Percentiles rank a stretch among this genome's conserved stretches.
Conservation (phyloP, 2,888 invertebrate genomes). For the Macrophya annulata region DNA sequence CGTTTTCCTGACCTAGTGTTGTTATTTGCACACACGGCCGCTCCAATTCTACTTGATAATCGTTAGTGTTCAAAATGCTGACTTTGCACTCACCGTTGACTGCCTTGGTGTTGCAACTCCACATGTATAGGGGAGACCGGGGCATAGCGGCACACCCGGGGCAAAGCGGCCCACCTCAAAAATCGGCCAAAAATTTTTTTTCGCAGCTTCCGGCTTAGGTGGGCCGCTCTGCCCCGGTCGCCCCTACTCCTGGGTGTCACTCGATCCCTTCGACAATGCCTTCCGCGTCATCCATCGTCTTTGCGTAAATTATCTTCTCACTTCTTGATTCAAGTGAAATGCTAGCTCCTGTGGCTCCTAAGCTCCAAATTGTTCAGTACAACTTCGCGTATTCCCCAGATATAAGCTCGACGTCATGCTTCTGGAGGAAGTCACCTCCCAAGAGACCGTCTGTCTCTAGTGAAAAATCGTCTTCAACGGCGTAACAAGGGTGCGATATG, state of each 20-base stretch:
- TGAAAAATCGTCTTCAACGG: slow-evolving; percentile 30
- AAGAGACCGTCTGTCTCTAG: slow-evolving; percentile 24
- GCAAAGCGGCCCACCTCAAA: too few relatives aligned
- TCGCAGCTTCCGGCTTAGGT: too few relatives aligned
- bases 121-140: too few relatives aligned
- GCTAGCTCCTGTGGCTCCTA: not conserved
- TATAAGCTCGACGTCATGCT: slow-evolving; percentile 6
- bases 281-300: not conserved
- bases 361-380: slow-evolving; percentile 16
- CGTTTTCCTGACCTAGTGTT: not conserved
- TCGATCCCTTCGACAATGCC: slow-evolving; percentile 28
- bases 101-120: slow-evolving; percentile 5
- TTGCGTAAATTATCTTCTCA: slow-evolving; percentile 7
- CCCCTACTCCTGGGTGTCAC: not conserved
- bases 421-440: not conserved
- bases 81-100: slow-evolving; percentile 23
- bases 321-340: not conserved
- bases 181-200: too few relatives aligned
- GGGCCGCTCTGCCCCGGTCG: too few relatives aligned
- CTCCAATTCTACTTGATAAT: not conserved
- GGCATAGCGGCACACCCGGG: too few relatives aligned
- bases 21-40: not conserved
- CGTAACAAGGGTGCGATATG: slow-evolving; percentile 6
- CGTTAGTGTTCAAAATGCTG: slow-evolving; percentile 10
- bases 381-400: not conserved